These are phyloP conservation scores for Nipponacmea schrenckii DNA, from an alignment of 2,888 invertebrate genomes.

Conservation along the genomic window DNA sequence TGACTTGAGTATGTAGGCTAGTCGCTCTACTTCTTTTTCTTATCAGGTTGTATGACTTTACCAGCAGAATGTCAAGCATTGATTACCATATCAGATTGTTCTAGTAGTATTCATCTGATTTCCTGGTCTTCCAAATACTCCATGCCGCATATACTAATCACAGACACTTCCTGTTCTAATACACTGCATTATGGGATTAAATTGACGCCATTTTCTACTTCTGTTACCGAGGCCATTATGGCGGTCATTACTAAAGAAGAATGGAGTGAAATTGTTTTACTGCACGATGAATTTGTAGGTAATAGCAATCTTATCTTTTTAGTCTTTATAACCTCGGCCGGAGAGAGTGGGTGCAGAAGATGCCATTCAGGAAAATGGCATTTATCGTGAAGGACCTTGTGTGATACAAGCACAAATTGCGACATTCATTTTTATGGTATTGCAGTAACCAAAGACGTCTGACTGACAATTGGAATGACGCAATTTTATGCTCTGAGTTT, in stretches of 20 bases:
- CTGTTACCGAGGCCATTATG: conserved; percentile 4
- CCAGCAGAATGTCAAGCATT: conserved; percentile 9
- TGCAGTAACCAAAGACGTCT: too few relatives aligned
- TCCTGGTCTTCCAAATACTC: conserved; percentile 21
- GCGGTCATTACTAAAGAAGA: conserved; percentile 6
- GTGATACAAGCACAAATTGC: too few relatives aligned
- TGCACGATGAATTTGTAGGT: conserved; percentile 15
- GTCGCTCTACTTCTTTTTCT: background rate
- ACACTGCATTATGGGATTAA: conserved; percentile 1
- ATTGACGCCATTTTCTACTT: conserved; percentile 2
- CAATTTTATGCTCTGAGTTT: too few relatives aligned
- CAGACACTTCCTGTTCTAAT: conserved; percentile 6
- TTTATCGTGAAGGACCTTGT: too few relatives aligned
- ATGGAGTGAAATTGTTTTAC: conserved; percentile 13
- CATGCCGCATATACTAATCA: conserved; percentile 21
- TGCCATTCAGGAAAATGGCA: too few relatives aligned
- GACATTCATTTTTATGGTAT: too few relatives aligned
- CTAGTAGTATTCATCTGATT: conserved; percentile 3
- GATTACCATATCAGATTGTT: conserved; percentile 17
- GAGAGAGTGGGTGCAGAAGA: too few relatives aligned
- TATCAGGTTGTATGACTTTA: conserved; percentile 13
- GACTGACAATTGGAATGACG: too few relatives aligned
- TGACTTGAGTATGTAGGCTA: too few relatives aligned
- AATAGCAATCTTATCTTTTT: background rate
- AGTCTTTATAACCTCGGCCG: too few relatives aligned